phyloP scores from a whole-genome alignment of 2,888 invertebrate genomes.

The Melanostoma mellinum region DNA sequence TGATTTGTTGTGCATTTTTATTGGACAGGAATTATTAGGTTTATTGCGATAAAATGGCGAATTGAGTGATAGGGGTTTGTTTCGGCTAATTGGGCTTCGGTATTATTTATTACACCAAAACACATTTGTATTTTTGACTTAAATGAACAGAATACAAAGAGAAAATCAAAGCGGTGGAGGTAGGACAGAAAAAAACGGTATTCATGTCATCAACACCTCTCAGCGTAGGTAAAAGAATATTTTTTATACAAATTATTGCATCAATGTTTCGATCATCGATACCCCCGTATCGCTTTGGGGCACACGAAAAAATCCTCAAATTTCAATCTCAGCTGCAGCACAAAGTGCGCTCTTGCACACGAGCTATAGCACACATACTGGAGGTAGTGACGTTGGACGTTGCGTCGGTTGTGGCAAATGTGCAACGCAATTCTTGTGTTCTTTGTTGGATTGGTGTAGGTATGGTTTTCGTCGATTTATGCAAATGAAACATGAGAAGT shows the following conservation, averaged over 20 bases:
- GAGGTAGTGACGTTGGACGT: slow-evolving; percentile 1
- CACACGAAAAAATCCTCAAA: slow-evolving; percentile 64
- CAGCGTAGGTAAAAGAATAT: background rate
- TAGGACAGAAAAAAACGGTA: background rate
- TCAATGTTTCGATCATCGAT: slow-evolving; percentile 45
- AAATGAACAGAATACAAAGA: slow-evolving; percentile 28
- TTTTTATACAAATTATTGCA: slow-evolving; percentile 55
- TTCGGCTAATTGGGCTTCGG: slow-evolving; percentile 67
- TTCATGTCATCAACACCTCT: slow-evolving; percentile 44
- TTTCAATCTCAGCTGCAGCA: slow-evolving; percentile 61
- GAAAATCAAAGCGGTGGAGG: slow-evolving; percentile 30
- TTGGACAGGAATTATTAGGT: slow-evolving; percentile 73
- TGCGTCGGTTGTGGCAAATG: slow-evolving; percentile 27
- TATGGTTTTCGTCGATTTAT: slow-evolving; percentile 67
- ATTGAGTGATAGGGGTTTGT: slow-evolving; percentile 72
- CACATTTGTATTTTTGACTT: slow-evolving; percentile 23
- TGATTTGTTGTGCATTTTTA: slow-evolving; percentile 73
- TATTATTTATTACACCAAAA: slow-evolving; percentile 31
- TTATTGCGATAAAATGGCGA: slow-evolving; percentile 73
- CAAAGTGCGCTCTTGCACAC: slow-evolving; percentile 5
- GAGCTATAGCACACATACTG: slow-evolving; percentile 14
- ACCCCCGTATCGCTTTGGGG: slow-evolving; percentile 41
- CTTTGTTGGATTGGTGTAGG: slow-evolving; percentile 35
- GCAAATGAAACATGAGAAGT: slow-evolving; percentile 72
- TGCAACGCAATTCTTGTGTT: slow-evolving; percentile 52